A percentile compares a stretch with the other conserved stretches of the same genome.
These are phyloP conservation scores for Ruditapes philippinarum DNA, from an alignment of 1,140 invertebrate species.

Conservation along the genomic window DNA sequence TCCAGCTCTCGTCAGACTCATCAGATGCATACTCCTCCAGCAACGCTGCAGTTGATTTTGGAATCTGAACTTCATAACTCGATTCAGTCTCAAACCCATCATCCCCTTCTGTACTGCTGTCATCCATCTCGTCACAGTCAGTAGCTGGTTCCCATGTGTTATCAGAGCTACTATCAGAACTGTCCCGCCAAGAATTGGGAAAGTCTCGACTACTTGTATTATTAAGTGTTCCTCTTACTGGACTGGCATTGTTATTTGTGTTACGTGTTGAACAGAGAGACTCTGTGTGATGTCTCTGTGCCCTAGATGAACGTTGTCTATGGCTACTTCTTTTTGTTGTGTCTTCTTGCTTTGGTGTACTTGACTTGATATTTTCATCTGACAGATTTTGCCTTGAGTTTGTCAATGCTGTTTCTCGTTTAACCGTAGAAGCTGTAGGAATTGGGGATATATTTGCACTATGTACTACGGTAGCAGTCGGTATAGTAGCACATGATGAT, in stretches of 20 bases:
- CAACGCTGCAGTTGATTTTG: conserved; percentile 57
- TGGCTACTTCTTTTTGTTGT: neutral
- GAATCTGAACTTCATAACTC: conserved; percentile 61
- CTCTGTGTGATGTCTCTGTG: conserved; percentile 9
- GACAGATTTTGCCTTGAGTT: neutral
- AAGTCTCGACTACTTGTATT: conserved; percentile 10
- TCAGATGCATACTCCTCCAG: conserved; percentile 67
- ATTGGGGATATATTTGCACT: conserved; percentile 52
- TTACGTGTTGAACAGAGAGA: neutral
- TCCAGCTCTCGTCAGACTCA: conserved; percentile 64
- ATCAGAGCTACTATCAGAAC: conserved; percentile 49
- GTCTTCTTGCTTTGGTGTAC: neutral
- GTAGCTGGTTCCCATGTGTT: conserved; percentile 43
- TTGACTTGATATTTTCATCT: neutral
- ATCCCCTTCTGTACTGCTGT: conserved; percentile 42
- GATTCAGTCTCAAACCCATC: conserved; percentile 53
- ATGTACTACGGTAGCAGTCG: conserved; percentile 43
- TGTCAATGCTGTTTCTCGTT: neutral
- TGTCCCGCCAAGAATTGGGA: conserved; percentile 26
- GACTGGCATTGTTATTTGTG: neutral
- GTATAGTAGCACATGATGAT: neutral
- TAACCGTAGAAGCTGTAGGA: neutral
- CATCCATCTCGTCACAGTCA: conserved; percentile 26
- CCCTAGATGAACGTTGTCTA: neutral
- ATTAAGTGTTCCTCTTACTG: neutral